Base-by-base conservation (phyloP, 2,113 vertebrate species). In the Motacilla tschutschensis region DNA sequence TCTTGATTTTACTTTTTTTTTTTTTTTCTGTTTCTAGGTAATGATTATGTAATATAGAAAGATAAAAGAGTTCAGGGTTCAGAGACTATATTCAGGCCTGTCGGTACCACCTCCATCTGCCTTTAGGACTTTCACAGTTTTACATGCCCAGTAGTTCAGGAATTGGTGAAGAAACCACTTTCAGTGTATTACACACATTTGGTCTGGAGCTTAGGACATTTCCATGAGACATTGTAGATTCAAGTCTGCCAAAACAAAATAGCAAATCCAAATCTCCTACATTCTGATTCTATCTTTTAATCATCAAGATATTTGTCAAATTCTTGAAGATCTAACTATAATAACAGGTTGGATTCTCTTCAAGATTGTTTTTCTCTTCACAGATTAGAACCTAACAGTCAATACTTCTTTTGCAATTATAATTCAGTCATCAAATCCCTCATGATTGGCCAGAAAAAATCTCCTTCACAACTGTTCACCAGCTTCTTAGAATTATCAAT, bases 391-490 rank as follows among this genome's bases (percentile, higher is more conserved):
- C 74, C 40, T 35, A 94, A 78, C 46, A 92, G 64, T 70, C 77
- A 90, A 85, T 90, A 83, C 10, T 54, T 74, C 17, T 92, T 95
- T 79, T 82, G 50, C 73, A 95, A 95, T 94, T 94, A 91, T 94
- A 95, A 92, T 88, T 94, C 69, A 90, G 88, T 43, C 16, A 46
- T 89, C 51, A 85, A 88, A 77, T 92, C 83, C 35, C 64, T 31
- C 33, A 55, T 83, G 71, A 43, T 79, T 86, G 82, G 14, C 82
- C 74, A 93, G 79, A 91, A 87, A 77, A 96, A 66, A 85, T 54
- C 48, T 94, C 74, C 54, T 85, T 79, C n/a, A 76, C 36, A 87
- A 47, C 38, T 48, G 10, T 69, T 91, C 76, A 43, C 40, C 63
- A 67, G 14, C 21, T 67, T 91, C 73, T 88, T 91, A 79, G 86